Percentiles rank a stretch among this genome's conserved stretches.
These are phyloP conservation scores for Glaucopsyche alexis DNA, from an alignment of 2,888 invertebrate species.

Conservation along the genomic window DNA sequence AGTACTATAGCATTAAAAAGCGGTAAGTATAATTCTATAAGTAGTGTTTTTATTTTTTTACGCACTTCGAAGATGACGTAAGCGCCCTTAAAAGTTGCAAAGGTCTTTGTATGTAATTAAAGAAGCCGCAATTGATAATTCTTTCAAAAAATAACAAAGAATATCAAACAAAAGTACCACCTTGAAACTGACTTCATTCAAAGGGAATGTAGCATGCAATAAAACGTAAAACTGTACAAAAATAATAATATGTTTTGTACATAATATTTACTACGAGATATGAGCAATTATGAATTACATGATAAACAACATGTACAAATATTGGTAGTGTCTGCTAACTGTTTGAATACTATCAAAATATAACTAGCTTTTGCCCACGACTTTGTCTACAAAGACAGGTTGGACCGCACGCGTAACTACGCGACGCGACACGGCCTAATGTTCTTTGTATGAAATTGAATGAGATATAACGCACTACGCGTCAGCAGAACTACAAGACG, in stretches of 20 bases:
- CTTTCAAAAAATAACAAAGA: background rate
- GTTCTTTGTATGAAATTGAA: too few relatives aligned
- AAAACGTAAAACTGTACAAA: background rate
- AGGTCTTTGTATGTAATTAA: too few relatives aligned
- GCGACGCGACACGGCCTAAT: too few relatives aligned
- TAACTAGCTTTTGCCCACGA: background rate
- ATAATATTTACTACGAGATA: constrained; percentile 12
- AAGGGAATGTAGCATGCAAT: background rate
- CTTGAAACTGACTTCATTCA: background rate
- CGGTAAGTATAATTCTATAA: too few relatives aligned
- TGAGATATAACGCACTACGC: too few relatives aligned
- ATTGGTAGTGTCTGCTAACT: constrained; percentile 8
- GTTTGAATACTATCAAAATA: background rate
- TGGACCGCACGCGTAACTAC: too few relatives aligned
- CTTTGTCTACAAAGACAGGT: too few relatives aligned
- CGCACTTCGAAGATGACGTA: too few relatives aligned
- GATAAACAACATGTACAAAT: constrained; percentile 20
- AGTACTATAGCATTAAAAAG: too few relatives aligned
- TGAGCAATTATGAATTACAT: constrained; percentile 20
- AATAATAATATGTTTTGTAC: constrained; percentile 9
- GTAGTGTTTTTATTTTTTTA: too few relatives aligned
- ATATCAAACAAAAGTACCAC: background rate
- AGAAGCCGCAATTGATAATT: background rate
- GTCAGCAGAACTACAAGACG: too few relatives aligned
- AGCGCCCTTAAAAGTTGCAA: too few relatives aligned